A percentile compares a stretch with the other conserved stretches of the same genome.
These are phyloP conservation scores for Kradibia gibbosae DNA, from an alignment of 1,140 invertebrate genomes.

Conservation along the genomic window DNA sequence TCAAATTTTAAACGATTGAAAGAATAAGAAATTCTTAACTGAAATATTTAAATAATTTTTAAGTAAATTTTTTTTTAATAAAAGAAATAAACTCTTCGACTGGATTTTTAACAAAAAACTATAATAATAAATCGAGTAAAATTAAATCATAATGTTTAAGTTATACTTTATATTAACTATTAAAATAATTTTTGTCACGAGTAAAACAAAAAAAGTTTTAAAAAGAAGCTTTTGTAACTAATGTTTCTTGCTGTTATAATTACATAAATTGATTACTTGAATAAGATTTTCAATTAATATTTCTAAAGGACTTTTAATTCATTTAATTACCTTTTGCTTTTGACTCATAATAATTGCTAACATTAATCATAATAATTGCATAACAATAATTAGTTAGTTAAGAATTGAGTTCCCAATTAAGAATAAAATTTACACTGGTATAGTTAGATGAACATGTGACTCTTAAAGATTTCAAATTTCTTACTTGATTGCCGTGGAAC, in stretches of 20 bases:
- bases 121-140: too few species aligned
- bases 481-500: background rate
- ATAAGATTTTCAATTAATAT: background rate
- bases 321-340: background rate
- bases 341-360: too few species aligned
- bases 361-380: too few species aligned
- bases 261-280: background rate
- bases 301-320: background rate
- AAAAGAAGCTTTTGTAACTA: too few species aligned
- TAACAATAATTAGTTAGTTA: background rate
- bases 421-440: background rate
- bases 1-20: background rate
- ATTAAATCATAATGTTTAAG: too few species aligned
- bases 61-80: too few species aligned
- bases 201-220: too few species aligned
- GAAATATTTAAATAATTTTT: too few species aligned
- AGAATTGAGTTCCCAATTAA: background rate
- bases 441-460: background rate
- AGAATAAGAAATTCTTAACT: background rate
- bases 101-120: too few species aligned
- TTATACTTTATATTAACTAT: too few species aligned
- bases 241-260: background rate
- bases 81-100: too few species aligned
- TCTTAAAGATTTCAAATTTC: background rate
- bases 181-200: too few species aligned